These are phyloP conservation scores for Pachymerium ferrugineum DNA, from an alignment of 2,888 invertebrate species.

Conservation along the genomic window DNA sequence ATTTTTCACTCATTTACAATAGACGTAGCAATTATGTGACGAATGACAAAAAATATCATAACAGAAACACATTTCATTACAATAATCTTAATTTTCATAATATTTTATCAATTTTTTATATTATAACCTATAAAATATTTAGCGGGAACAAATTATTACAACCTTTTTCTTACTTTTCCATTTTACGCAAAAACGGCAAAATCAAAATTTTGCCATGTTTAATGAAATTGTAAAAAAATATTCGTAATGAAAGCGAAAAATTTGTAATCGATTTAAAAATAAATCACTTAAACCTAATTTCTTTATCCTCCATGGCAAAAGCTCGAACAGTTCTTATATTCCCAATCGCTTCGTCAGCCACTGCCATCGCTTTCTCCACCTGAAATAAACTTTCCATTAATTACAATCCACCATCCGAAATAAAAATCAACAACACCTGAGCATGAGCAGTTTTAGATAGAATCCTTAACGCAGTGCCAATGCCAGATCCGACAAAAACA, in stretches of 20 bases:
- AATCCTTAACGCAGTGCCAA: conserved; percentile 70
- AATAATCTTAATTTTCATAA: too few species aligned
- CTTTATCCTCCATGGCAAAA: conserved; percentile 72
- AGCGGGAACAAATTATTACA: not conserved
- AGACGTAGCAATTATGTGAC: too few species aligned
- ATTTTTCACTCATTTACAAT: too few species aligned
- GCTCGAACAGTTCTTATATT: conserved; percentile 91
- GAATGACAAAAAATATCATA: too few species aligned
- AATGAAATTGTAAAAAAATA: not conserved
- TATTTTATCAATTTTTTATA: too few species aligned
- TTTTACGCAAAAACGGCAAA: too few species aligned
- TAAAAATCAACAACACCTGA: conserved; percentile 51
- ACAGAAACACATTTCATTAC: too few species aligned
- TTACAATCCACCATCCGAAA: not conserved
- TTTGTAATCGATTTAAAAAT: not conserved
- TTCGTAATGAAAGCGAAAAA: not conserved
- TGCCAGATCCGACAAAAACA: conserved; percentile 72
- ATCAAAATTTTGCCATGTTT: not conserved
- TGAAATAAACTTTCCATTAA: conserved; percentile 46
- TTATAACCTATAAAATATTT: not conserved
- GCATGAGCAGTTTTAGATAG: conserved; percentile 74
- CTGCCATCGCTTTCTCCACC: conserved; percentile 76
- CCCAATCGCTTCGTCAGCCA: conserved; percentile 87
- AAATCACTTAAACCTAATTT: conserved; percentile 18
- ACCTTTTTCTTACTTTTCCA: too few species aligned